Evolutionary conservation across 2,888 invertebrate species (phyloP), one percentile per base, ranked within the genome.

Genomic region (Linhomoeus sp.): DNA sequence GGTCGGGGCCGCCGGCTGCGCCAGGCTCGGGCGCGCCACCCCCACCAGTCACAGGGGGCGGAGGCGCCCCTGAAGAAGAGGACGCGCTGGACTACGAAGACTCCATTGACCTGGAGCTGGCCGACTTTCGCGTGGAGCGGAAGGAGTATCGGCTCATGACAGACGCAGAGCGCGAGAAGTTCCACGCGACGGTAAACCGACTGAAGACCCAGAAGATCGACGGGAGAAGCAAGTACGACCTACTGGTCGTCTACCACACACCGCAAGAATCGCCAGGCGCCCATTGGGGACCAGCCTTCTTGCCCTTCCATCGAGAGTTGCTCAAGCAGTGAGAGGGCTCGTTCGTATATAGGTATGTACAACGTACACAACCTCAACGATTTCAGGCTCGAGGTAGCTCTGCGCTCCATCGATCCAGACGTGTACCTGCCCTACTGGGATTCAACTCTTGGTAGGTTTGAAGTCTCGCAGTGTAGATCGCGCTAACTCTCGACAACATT

Each of bases 361-460:
- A 37, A 37, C 17, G 5, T 37, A 5, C 19, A n/a, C 17, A 5
- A 5, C 17, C 17, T n/a, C 9, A 33, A 9, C 15, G 15, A 33
- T 37, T 37, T 38, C 49, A 54, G 58, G 43, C 49, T 58, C 45
- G 61, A 61, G 47, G 54, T 61, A 43, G 59, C 61, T 2, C 47
- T 62, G 22, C 45, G 61, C 29, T 50, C 58, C 50, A 57, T 64
- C 45, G 61, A 66, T 19, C 66, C 66, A 1, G 52, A 54, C 26
- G 57, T 67, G 12, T 57, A 60, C 15, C 51, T 66, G 33, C 67
- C 66, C 2, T 67, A 66, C 51, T 67, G 66, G 65, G 66, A 67
- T 52, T 55, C 55, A 23, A 56, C 55, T 12, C 29, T 45, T 24
- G 62, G 62, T 49, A n/a, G n/a, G n/a, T n/a, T n/a, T n/a, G n/a